phyloP scores from a whole-genome alignment of 2,797 vertebrate species.

The Gambusia yucatana region DNA sequence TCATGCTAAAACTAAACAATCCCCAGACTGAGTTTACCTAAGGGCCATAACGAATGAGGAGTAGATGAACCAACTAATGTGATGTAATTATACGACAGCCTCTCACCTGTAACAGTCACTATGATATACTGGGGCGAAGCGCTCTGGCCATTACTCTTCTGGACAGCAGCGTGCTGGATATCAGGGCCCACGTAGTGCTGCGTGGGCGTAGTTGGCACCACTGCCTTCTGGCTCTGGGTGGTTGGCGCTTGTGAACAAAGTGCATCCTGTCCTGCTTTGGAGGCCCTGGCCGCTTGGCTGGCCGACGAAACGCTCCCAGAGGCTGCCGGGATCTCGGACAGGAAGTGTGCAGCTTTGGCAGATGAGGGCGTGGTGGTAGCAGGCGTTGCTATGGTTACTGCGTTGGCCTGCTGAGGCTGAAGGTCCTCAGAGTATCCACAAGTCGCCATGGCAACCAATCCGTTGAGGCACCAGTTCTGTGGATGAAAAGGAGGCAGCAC shows the following conservation, averaged over 20 bases:
- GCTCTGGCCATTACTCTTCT: slow-evolving; percentile 76
- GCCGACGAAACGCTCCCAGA: slow-evolving; percentile 64
- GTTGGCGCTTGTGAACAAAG: slow-evolving; percentile 75
- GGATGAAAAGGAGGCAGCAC: slow-evolving; percentile 37
- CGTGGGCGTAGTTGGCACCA: slow-evolving; percentile 70
- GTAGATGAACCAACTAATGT: neutral
- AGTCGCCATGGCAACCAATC: slow-evolving; percentile 87
- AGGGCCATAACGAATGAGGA: neutral
- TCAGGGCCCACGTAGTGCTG: slow-evolving; percentile 84
- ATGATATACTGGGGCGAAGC: slow-evolving; percentile 90
- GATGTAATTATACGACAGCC: neutral
- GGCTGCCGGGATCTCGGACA: slow-evolving; percentile 81
- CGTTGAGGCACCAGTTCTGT: slow-evolving; percentile 69
- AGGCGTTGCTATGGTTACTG: slow-evolving; percentile 76
- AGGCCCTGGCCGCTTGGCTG: slow-evolving; percentile 59
- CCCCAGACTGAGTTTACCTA: neutral
- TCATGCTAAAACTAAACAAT: neutral
- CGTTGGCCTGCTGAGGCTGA: slow-evolving; percentile 84
- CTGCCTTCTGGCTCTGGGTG: slow-evolving; percentile 69
- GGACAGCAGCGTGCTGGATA: slow-evolving; percentile 75
- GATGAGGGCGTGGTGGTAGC: slow-evolving; percentile 77
- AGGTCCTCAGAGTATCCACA: slow-evolving; percentile 89
- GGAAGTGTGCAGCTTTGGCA: slow-evolving; percentile 80
- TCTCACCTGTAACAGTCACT: slow-evolving; percentile 92
- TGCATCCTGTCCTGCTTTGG: slow-evolving; percentile 74